Evolutionary conservation across 2,797 vertebrate genomes (phyloP).

Genomic region (Dendrocincla tyrannina): DNA sequence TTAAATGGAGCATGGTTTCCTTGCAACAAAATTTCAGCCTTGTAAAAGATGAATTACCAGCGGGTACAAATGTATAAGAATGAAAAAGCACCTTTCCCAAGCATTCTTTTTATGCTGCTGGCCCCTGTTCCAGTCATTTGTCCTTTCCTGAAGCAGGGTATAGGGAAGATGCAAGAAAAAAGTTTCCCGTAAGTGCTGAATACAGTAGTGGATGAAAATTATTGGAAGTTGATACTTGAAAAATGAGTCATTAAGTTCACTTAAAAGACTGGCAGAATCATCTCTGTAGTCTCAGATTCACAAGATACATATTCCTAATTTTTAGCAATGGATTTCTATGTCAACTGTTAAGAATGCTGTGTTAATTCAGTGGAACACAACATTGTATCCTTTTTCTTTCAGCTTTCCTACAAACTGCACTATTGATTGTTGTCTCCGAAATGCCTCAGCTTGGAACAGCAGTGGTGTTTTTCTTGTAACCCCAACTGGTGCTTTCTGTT

Average conservation of each 20-base stretch:
- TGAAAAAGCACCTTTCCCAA: neutral
- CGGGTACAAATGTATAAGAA: neutral
- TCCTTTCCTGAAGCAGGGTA: neutral
- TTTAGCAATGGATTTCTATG: neutral
- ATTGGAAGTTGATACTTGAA: neutral
- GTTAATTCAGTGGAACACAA: neutral
- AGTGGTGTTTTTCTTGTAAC: neutral
- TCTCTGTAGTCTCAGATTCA: neutral
- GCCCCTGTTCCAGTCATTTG: neutral
- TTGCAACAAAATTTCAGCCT: neutral
- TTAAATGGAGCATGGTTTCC: neutral
- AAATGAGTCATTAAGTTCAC: neutral
- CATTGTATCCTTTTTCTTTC: neutral
- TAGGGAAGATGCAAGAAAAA: neutral
- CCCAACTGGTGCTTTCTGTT: neutral
- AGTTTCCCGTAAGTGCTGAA: neutral
- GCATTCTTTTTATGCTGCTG: neutral
- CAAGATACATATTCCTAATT: neutral
- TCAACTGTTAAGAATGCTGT: neutral
- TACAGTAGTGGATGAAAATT: neutral
- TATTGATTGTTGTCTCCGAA: neutral
- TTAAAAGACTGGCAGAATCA: neutral
- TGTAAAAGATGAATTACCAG: neutral
- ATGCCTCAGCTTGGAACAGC: neutral
- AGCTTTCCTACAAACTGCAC: neutral